Evolutionary conservation across 2,888 invertebrate genomes (phyloP), one percentile per base, ranked within the genome.

Genomic region (Hylaea fasciaria): DNA sequence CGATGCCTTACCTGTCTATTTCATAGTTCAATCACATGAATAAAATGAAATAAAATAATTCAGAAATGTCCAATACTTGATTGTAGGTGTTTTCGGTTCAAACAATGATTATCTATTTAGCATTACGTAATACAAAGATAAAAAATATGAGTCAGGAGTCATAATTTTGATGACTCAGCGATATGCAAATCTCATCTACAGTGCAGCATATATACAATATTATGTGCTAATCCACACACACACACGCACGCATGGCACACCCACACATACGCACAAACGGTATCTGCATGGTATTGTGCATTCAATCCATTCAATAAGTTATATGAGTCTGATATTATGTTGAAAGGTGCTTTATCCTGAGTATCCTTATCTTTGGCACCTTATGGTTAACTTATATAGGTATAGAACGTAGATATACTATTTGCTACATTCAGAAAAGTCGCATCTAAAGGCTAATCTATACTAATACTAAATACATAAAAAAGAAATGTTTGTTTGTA

Each of bases 201-300:
- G n/a, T n/a, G n/a, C n/a, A n/a, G n/a, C 22, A 22, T 22, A 22
- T 2, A 22, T 3, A 3, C 2, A 22, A 22, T 5, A 22, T 3
- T 22, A 22, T 5, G 22, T 22, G 13, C 56, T n/a, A n/a, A 47
- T 63, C 63, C 58, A 61, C 66, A 64, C 50, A 35, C 46, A 1
- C 43, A 47, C 53, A 55, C 28, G n/a, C n/a, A n/a, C n/a, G n/a
- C n/a, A n/a, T n/a, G n/a, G n/a, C 49, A 28, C 32, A 44, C 44
- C 7, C 41, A 51, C 17, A 50, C 37, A 39, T 12, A 45, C 43
- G 44, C 62, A 60, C 64, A 59, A 54, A 65, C 48, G 12, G 54
- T 61, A 67, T 65, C 64, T 54, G 48, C 28, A 0, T 17, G 48
- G 54, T 56, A 64, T 61, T 63, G 63, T 65, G 57, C 63, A 62